Base-by-base conservation (phyloP, 2,888 invertebrate genomes). In the Taenaris catops region DNA sequence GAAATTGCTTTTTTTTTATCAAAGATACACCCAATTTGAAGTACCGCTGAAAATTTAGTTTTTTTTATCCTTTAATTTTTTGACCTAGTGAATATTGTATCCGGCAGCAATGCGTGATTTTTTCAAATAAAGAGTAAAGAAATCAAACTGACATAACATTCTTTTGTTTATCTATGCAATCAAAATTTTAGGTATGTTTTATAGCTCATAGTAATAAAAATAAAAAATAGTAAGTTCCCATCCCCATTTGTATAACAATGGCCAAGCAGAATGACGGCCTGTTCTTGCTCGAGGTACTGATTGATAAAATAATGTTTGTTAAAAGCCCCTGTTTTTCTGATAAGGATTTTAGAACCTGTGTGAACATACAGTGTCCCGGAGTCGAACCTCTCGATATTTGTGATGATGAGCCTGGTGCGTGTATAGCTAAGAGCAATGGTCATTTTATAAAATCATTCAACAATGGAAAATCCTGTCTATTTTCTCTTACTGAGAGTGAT, bases 381-480 rank as follows among this genome's bases (percentile, higher is more conserved):
- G 81, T 91, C 23, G 89, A 88, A 0, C 83, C 90, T 0, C 57
- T 92, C 7, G 88, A 89, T 46, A 89, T 92, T 39, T 89, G 89
- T 59, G 91, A 92, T 49, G 89, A 90, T 41, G 90, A 91, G 29
- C 66, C 78, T 1, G 80, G 83, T 24, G 53, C 63, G 17, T 80
- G 83, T 41, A 38, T 55, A 2, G 65, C 67, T 4, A 74, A 65
- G 25, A 73, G 72, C 25, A 80, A 73, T 3, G 74, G 74, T 8
- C 73, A 76, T 0, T 80, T 75, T 35, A 59, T 73, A 0, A 88
- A 86, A 53, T 64, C 76, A 0, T 88, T 91, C 36, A 90, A 89
- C 55, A 91, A 81, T 47, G 92, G 92, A 11, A 92, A 91, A 62
- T 92, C 92, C 0, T 91, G 91, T 49, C 68, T 92, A n/a, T 92